A percentile compares a stretch with the other conserved stretches of the same genome.
phyloP scores from a whole-genome alignment of 2,113 vertebrate species.

The Percopsis transmontana region DNA sequence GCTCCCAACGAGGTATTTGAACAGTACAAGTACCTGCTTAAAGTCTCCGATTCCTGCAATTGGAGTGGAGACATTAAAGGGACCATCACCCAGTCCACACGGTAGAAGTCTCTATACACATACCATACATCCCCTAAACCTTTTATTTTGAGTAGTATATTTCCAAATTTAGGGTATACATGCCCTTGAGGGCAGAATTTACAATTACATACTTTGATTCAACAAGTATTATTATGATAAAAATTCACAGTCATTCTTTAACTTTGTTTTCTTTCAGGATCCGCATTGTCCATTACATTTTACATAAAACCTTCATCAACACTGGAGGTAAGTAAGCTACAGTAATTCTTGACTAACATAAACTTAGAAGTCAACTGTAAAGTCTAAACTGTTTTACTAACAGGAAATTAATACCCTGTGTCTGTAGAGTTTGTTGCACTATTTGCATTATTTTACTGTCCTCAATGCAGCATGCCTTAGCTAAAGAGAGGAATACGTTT shows the following conservation, averaged over 20 bases:
- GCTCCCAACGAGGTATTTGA: conserved; percentile 75
- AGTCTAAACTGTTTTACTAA: no score
- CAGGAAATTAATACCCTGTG: no score
- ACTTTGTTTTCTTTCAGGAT: conserved; percentile 79
- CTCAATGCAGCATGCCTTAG: no score
- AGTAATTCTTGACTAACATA: not conserved
- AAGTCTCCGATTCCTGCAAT: conserved; percentile 74
- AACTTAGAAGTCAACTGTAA: no score
- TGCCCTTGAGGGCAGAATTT: not conserved
- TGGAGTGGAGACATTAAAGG: conserved; percentile 44
- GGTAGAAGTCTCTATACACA: conserved; percentile 66
- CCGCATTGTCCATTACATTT: conserved; percentile 83
- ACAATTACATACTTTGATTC: not conserved
- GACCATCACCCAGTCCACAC: conserved; percentile 56
- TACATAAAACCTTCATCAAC: conserved; percentile 63
- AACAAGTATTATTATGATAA: not conserved
- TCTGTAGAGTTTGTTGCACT: no score
- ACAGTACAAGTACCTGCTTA: conserved; percentile 81
- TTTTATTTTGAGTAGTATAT: no score
- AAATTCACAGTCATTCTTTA: not conserved
- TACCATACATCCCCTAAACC: not conserved
- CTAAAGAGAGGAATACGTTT: no score
- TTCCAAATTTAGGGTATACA: not conserved
- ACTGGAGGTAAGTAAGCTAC: conserved; percentile 70
- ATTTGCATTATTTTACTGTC: no score